Base-by-base conservation (phyloP, 1,140 invertebrate genomes). In the Eriocheir sinensis region DNA sequence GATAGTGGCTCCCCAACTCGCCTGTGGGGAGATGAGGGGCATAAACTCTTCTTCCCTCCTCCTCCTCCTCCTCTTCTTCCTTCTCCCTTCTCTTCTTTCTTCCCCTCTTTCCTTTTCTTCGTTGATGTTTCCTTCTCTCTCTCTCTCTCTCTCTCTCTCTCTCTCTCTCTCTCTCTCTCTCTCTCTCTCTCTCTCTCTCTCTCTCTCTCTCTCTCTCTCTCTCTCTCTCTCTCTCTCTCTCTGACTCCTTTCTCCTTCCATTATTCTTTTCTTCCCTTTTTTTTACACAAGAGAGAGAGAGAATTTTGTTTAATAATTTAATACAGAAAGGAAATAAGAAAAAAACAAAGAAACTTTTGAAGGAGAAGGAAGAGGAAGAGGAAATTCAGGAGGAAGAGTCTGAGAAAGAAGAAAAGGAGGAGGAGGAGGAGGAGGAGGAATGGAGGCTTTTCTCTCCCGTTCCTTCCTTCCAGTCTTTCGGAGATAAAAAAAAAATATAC, bases 1-100 rank as follows among this genome's bases (percentile, higher is more conserved):
- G 88, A 89, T 89, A 89, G 41, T 41, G 88, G 21, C 41, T 44
- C 44, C 21, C 44, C 41, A 32, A 89, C 88, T 30, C 44, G 41
- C n/a, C 30, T 85, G n/a, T 53, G n/a, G 44, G 44, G 88, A 32
- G 44, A 36, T 30, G 38, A 44, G 21, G 30, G 21, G 88, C 44
- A 89, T 89, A 89, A 89, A 81, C 60, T 60, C 72, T 80, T 38
- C 60, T 79, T 17, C 40, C 8, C n/a, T 89, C 38, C 86, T 40
- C 17, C 89, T 48, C 53, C 90, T 32, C 90, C 72, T 36, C 40
- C 72, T 34, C 60, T n/a, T 34, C 34, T 36, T 53, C 79, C 27
- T 32, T 80, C 32, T 34, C 60, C 36, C 32, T 32, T 8, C 40
- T 80, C 90, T 34, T n/a, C 60, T 38, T 80, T 34, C 72, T 72